Conservation (phyloP, 2,113 vertebrate genomes). For the Macroglossus sobrinus region DNA sequence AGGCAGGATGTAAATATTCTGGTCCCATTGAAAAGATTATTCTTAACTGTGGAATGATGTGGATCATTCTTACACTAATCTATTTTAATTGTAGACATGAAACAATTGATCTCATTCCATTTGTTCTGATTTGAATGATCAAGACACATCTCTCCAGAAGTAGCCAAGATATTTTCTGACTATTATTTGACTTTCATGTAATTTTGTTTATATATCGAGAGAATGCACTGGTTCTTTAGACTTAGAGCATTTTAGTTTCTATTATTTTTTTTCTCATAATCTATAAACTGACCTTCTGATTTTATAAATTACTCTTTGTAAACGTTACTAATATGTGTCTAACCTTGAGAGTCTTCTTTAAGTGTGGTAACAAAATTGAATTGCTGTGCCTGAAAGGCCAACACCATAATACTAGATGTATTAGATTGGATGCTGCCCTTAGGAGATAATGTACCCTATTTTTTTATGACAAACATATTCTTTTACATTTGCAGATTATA, state of each 20-base stretch:
- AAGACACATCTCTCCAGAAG: not conserved
- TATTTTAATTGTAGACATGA: not conserved
- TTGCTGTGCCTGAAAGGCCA: not conserved
- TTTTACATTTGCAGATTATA: not conserved
- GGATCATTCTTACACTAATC: not conserved
- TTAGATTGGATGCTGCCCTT: not conserved
- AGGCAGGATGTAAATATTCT: not conserved
- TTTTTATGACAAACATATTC: not conserved
- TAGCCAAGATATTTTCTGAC: not conserved
- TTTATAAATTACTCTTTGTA: slow-evolving; percentile 35
- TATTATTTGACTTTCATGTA: not conserved
- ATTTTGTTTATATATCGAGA: not conserved
- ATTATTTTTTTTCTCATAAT: not conserved
- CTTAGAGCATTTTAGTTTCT: not conserved
- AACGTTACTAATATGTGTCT: not conserved
- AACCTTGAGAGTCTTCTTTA: not conserved
- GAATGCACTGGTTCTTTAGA: not conserved
- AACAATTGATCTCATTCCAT: not conserved
- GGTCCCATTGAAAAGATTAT: not conserved
- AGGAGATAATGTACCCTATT: not conserved
- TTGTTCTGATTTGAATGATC: not conserved
- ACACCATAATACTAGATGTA: not conserved
- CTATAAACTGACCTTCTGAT: slow-evolving; percentile 1
- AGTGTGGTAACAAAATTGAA: not conserved
- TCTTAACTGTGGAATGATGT: not conserved